phyloP scores from a whole-genome alignment of 2,797 vertebrate genomes.

The Paguma larvata region DNA sequence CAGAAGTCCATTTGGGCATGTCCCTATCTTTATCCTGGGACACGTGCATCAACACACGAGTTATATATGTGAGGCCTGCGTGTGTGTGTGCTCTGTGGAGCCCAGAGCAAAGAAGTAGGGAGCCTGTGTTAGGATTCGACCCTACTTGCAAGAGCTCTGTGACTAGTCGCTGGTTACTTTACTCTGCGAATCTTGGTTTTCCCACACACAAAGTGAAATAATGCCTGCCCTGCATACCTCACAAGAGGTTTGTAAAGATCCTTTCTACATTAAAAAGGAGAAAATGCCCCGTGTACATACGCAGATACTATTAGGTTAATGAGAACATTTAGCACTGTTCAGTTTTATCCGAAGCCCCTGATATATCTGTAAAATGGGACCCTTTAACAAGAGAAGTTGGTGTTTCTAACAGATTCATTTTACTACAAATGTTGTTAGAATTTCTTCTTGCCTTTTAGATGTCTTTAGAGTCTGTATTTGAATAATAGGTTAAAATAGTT shows the following conservation, averaged over 20 bases:
- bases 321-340: background rate
- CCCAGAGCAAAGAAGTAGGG: background rate
- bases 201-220: background rate
- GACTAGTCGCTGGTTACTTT: background rate
- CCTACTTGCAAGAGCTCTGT: background rate
- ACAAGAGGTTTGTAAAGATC: background rate
- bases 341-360: background rate
- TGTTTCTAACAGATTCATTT: slow-evolving; percentile 1
- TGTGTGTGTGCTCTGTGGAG: background rate
- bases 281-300: background rate
- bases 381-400: background rate
- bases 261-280: background rate
- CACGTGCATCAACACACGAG: background rate
- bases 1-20: background rate
- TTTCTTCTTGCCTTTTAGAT: slow-evolving; percentile 34
- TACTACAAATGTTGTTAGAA: background rate
- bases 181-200: background rate
- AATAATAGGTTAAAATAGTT: slow-evolving; percentile 6
- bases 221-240: background rate
- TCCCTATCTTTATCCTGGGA: background rate
- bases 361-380: background rate
- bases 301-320: background rate
- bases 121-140: background rate
- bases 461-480: background rate
- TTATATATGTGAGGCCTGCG: background rate